These are phyloP conservation scores for Plecturocebus donacophilus DNA, from an alignment of 2,113 vertebrate species.

Conservation along the genomic window DNA sequence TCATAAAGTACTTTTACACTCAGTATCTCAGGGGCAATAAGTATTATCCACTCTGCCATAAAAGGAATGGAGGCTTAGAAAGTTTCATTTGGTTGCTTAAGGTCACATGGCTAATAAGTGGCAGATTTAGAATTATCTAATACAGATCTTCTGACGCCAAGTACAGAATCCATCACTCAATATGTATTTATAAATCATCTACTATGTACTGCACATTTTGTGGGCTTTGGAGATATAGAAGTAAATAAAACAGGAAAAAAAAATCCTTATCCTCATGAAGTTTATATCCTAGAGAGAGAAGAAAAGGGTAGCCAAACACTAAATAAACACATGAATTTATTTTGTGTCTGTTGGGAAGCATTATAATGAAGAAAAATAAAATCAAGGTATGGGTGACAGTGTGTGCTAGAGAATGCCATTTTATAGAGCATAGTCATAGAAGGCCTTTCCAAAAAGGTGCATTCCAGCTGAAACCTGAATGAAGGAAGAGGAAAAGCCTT, in stretches of 20 bases:
- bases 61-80: not conserved
- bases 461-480: not conserved
- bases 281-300: not conserved
- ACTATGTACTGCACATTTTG: not conserved
- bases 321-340: not conserved
- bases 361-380: not conserved
- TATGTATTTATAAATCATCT: not conserved
- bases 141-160: not conserved
- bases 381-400: not conserved
- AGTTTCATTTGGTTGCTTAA: not conserved
- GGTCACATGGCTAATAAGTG: not conserved
- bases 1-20: not conserved
- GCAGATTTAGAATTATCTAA: not conserved
- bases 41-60: not conserved
- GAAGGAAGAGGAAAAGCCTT: not conserved
- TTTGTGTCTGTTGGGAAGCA: slow-evolving; percentile 11
- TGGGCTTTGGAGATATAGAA: not conserved
- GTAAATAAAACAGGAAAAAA: not conserved
- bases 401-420: not conserved
- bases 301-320: not conserved
- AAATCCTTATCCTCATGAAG: not conserved
- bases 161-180: not conserved
- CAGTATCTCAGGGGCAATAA: not conserved
- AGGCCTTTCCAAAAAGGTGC: not conserved
- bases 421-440: not conserved